Conservation (phyloP, 2,888 invertebrate species). For the Cheilosia impressa region DNA sequence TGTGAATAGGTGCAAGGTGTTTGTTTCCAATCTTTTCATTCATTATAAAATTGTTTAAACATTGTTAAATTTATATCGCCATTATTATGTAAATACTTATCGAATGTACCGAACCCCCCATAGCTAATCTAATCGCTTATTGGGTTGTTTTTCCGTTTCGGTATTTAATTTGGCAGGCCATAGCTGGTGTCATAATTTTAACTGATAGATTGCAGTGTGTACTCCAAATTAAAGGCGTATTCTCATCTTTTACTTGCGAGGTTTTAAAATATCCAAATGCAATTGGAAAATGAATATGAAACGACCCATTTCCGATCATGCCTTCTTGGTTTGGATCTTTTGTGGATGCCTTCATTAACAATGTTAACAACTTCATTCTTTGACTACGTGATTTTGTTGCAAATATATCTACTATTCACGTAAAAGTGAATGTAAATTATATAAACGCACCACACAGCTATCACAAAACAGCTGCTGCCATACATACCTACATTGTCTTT, state of each 20-base stretch:
- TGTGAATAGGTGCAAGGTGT: neutral
- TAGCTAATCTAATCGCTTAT: conserved; percentile 6
- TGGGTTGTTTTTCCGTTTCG: conserved; percentile 26
- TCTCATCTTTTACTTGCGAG: neutral
- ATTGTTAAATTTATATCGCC: neutral
- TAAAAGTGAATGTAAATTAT: neutral
- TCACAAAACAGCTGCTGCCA: neutral
- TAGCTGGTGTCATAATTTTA: neutral
- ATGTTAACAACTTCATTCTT: too few relatives aligned
- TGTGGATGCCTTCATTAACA: neutral
- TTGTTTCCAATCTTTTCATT: neutral
- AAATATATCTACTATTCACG: neutral
- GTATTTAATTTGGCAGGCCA: neutral
- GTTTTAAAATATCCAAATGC: neutral
- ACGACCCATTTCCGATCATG: neutral
- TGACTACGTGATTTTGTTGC: neutral
- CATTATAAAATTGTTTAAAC: neutral
- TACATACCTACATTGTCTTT: conserved; percentile 1
- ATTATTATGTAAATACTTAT: conserved; percentile 33
- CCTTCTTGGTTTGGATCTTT: neutral
- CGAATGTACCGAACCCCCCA: neutral
- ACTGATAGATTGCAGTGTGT: neutral
- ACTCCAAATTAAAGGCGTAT: neutral
- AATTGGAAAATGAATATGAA: neutral
- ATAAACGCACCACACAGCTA: too few relatives aligned